Evolutionary conservation across 2,888 invertebrate species (phyloP).

Genomic region (Cyaniris semiargus): DNA sequence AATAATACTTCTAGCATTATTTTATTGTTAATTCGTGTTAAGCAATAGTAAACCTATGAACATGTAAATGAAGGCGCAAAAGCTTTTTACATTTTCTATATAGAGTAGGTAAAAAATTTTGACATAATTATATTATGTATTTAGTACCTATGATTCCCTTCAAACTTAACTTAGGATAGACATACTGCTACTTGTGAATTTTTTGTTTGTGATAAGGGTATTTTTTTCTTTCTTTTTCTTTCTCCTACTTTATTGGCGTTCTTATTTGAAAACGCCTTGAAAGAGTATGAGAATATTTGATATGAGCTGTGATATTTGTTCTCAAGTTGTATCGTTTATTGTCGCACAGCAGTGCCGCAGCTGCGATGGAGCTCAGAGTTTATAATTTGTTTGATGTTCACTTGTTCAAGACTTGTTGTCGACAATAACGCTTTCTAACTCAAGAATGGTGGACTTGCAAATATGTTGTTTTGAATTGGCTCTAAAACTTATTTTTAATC

Average conservation of each 20-base stretch:
- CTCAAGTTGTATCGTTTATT: background rate
- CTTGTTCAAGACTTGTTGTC: conserved; percentile 17
- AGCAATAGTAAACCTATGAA: too few species aligned
- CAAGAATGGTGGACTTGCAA: background rate
- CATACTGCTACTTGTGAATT: background rate
- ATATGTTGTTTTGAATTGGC: background rate
- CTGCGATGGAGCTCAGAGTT: background rate
- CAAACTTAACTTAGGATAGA: too few species aligned
- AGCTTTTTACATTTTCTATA: background rate
- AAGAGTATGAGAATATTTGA: background rate
- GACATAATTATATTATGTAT: too few species aligned
- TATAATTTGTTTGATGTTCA: conserved; percentile 16
- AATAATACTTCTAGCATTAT: background rate
- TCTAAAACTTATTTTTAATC: background rate
- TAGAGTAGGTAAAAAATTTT: too few species aligned
- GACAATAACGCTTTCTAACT: background rate
- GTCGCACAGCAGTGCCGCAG: background rate
- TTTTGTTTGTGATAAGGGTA: background rate
- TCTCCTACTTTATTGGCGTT: background rate
- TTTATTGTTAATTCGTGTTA: background rate
- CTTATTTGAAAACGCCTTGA: background rate
- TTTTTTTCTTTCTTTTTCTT: background rate
- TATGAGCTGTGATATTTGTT: conserved; percentile 1
- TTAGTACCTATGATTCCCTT: too few species aligned
- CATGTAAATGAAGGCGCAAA: background rate